phyloP scores from a whole-genome alignment of 2,113 vertebrate genomes.

The Patagioenas fasciata region DNA sequence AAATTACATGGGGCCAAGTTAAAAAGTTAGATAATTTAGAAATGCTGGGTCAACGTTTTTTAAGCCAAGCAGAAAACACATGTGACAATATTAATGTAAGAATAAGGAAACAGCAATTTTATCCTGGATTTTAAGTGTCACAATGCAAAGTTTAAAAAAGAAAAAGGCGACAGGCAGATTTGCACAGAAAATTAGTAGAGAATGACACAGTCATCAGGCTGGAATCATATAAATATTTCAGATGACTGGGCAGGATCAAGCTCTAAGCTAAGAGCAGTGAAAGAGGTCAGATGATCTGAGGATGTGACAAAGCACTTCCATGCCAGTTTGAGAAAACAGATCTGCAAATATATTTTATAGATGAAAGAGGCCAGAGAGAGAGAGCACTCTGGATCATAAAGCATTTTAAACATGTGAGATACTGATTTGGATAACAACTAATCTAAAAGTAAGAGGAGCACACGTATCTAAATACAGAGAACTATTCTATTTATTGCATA shows the following conservation, averaged over 20 bases:
- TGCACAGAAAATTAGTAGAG: not conserved
- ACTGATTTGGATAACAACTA: not conserved
- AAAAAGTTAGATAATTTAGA: not conserved
- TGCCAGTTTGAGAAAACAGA: not conserved
- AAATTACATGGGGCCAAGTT: not conserved
- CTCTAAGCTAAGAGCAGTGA: not conserved
- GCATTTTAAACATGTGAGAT: not conserved
- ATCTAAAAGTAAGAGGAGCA: not conserved
- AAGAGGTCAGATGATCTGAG: not conserved
- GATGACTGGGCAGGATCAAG: not conserved
- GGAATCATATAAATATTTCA: not conserved
- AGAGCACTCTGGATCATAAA: not conserved
- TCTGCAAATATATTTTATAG: not conserved
- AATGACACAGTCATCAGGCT: not conserved
- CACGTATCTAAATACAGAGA: accelerated
- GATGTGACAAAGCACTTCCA: not conserved
- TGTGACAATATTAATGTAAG: not conserved
- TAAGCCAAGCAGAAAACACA: not conserved
- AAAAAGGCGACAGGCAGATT: not conserved
- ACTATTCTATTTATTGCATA: not conserved
- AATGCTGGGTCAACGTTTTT: not conserved
- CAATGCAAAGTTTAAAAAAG: not conserved
- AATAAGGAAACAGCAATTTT: not conserved
- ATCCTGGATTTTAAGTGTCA: not conserved
- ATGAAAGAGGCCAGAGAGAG: not conserved